Evolutionary conservation across 2,888 invertebrate species (phyloP).

Genomic region (Auanema freiburgensis): DNA sequence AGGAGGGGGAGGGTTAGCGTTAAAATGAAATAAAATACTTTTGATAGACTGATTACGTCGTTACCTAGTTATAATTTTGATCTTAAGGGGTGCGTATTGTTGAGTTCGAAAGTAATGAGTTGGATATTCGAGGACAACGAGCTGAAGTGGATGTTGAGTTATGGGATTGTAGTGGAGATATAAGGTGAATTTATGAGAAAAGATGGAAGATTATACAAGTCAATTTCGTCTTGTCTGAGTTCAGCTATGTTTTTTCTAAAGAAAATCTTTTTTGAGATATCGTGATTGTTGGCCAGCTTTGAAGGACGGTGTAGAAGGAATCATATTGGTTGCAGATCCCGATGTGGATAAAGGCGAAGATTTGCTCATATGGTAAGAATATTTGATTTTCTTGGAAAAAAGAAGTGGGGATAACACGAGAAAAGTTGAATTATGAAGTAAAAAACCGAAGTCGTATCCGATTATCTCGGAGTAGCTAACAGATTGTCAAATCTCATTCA

Average conservation of each 20-base stretch:
- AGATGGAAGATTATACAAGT: too few species aligned
- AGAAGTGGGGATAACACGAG: background rate
- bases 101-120: slow-evolving; percentile 75
- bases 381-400: background rate
- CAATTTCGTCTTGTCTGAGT: too few species aligned
- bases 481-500: background rate
- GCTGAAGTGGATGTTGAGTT: slow-evolving; percentile 75
- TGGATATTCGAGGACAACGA: slow-evolving; percentile 71
- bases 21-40: too few species aligned
- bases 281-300: slow-evolving; percentile 77
- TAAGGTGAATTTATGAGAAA: slow-evolving; percentile 20
- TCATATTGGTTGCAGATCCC: slow-evolving; percentile 75
- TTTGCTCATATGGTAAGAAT: slow-evolving; percentile 48
- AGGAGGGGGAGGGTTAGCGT: too few species aligned
- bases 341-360: slow-evolving; percentile 62
- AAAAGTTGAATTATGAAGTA: background rate
- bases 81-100: slow-evolving; percentile 71
- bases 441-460: background rate
- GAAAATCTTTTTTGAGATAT: slow-evolving; percentile 23
- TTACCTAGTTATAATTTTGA: background rate
- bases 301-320: slow-evolving; percentile 74
- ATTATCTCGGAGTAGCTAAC: too few species aligned
- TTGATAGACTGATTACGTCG: too few species aligned
- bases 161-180: slow-evolving; percentile 46
- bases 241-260: background rate